Conservation (phyloP, 2,113 vertebrate genomes). For the Cyanoramphus novaezelandiae region DNA sequence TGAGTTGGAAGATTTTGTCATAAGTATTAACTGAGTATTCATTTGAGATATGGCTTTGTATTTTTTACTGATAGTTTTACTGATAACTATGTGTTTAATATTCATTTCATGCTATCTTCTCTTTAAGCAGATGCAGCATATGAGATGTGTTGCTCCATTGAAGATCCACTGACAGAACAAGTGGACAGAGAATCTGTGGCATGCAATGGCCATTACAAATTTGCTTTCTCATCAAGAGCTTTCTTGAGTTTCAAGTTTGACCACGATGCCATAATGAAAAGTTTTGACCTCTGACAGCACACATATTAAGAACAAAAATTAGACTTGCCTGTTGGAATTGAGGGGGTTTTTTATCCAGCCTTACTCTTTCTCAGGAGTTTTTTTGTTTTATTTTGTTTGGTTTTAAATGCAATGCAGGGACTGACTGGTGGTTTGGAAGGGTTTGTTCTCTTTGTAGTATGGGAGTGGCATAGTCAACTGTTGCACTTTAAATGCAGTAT, state of each 20-base stretch:
- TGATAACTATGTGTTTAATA: neutral
- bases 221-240: constrained; percentile 84
- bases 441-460: constrained; percentile 61
- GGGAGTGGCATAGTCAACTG: constrained; percentile 60
- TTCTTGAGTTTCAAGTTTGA: constrained; percentile 96
- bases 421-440: constrained; percentile 66
- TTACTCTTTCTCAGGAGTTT: constrained; percentile 80
- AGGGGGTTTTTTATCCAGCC: constrained; percentile 70
- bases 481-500: constrained; percentile 80
- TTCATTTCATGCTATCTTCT: neutral
- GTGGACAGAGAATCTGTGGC: constrained; percentile 63
- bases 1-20: neutral
- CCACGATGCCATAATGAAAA: constrained; percentile 93
- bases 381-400: constrained; percentile 14
- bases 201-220: constrained; percentile 79
- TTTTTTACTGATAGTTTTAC: neutral
- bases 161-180: constrained; percentile 71
- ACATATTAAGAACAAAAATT: neutral
- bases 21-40: neutral
- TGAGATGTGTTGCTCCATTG: constrained; percentile 73
- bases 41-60: neutral
- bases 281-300: constrained; percentile 85
- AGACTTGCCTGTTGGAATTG: constrained; percentile 51
- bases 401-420: constrained; percentile 73
- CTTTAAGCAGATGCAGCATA: constrained; percentile 67